Conservation (phyloP, 2,797 vertebrate species). For the Podarcis lilfordi region DNA sequence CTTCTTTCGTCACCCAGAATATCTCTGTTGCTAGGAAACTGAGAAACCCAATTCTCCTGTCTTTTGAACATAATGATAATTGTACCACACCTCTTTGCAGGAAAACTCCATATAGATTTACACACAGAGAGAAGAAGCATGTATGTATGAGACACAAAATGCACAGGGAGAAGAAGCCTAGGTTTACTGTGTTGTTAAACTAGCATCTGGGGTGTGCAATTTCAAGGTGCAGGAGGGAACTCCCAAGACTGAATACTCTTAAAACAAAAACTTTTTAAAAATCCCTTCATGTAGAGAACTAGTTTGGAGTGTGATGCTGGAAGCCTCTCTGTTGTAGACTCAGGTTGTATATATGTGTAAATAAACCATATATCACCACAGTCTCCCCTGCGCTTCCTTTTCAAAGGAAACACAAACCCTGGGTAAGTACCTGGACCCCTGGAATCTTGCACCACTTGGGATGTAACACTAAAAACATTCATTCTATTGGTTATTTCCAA, state of each 20-base stretch:
- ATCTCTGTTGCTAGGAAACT: conserved; percentile 78
- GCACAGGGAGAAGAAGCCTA: too few relatives aligned
- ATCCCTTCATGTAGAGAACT: not conserved
- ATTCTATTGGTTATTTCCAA: too few relatives aligned
- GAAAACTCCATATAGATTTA: conserved; percentile 29
- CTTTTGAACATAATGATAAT: conserved; percentile 70
- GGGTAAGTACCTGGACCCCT: too few relatives aligned
- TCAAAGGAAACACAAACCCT: too few relatives aligned
- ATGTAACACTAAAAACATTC: too few relatives aligned
- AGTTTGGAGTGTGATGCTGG: too few relatives aligned
- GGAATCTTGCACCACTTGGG: too few relatives aligned
- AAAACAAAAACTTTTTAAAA: not conserved
- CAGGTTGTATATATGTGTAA: too few relatives aligned
- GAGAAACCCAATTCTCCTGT: conserved; percentile 69
- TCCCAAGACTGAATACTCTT: not conserved
- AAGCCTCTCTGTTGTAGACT: too few relatives aligned
- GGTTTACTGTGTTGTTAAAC: not conserved
- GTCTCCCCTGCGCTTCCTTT: too few relatives aligned
- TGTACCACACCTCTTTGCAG: conserved; percentile 55
- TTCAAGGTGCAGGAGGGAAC: not conserved
- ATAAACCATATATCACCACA: too few relatives aligned
- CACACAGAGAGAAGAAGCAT: not conserved
- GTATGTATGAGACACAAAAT: too few relatives aligned
- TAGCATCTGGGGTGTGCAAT: not conserved
- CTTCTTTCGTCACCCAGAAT: conserved; percentile 65